These are phyloP conservation scores for Siniperca chuatsi DNA, from an alignment of 2,113 vertebrate species.

Conservation along the genomic window DNA sequence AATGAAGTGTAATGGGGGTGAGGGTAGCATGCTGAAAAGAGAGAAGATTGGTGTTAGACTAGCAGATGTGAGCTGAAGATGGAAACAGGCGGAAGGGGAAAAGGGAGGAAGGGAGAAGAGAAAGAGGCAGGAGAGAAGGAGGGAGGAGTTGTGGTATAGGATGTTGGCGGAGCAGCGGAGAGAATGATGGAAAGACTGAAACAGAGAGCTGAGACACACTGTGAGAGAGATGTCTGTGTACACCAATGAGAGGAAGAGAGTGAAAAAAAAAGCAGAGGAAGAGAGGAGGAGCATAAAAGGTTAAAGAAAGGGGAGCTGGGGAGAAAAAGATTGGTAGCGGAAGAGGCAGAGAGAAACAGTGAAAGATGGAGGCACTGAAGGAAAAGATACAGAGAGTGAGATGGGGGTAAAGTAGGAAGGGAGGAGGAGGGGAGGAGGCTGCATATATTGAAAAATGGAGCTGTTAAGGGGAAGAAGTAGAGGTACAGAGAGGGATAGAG, in stretches of 20 bases:
- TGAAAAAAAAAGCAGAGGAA: constrained; percentile 12
- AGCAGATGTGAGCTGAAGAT: constrained; percentile 71
- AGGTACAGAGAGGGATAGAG: constrained; percentile 24
- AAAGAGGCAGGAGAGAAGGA: constrained; percentile 38
- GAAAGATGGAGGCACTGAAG: constrained; percentile 58
- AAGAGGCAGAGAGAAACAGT: constrained; percentile 50
- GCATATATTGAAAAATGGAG: constrained; percentile 55
- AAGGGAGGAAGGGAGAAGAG: background rate
- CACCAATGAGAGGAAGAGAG: constrained; percentile 46
- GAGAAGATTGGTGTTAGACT: constrained; percentile 60
- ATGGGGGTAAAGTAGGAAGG: constrained; percentile 57
- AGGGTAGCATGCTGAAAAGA: constrained; percentile 57
- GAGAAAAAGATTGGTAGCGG: constrained; percentile 52
- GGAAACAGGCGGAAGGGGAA: constrained; percentile 29
- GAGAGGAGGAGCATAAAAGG: constrained; percentile 63
- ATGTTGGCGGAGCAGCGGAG: constrained; percentile 38
- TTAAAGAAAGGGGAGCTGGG: constrained; percentile 58
- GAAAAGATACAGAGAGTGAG: constrained; percentile 61
- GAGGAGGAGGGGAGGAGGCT: constrained; percentile 46
- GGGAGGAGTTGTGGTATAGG: constrained; percentile 46
- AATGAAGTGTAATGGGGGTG: constrained; percentile 73
- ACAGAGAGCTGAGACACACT: constrained; percentile 44
- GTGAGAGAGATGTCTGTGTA: constrained; percentile 32
- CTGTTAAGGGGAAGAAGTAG: constrained; percentile 34
- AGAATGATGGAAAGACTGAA: constrained; percentile 58